Conservation (phyloP, 1,140 invertebrate genomes). For the Sipha flava region DNA sequence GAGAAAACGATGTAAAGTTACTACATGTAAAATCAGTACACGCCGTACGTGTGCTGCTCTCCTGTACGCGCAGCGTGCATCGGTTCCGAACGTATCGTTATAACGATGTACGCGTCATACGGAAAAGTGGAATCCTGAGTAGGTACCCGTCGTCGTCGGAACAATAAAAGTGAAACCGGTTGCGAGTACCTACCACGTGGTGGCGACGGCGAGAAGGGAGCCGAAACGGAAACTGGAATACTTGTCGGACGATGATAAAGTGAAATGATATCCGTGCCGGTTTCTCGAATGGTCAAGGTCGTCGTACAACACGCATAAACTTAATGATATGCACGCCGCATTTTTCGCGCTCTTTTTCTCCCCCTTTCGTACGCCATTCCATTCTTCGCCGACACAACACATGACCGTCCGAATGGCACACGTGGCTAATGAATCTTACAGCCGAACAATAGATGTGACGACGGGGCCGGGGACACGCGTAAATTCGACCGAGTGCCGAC, state of each 20-base stretch:
- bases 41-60: too few relatives aligned
- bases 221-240: neutral
- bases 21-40: too few relatives aligned
- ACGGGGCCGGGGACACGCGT: too few relatives aligned
- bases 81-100: neutral
- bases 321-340: neutral
- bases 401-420: neutral
- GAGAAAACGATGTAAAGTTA: too few relatives aligned
- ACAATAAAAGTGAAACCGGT: constrained; percentile 17
- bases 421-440: neutral
- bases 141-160: neutral
- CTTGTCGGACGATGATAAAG: neutral
- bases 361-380: neutral
- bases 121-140: neutral
- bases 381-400: neutral
- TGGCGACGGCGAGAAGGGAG: too few relatives aligned
- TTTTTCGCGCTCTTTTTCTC: constrained; percentile 10
- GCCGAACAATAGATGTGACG: neutral
- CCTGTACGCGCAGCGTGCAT: too few relatives aligned
- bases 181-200: neutral
- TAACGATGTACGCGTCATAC: neutral
- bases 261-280: neutral
- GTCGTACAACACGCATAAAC: neutral
- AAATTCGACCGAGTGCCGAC: neutral
- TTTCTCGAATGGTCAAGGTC: neutral